Base-by-base conservation (phyloP, 2,113 vertebrate genomes). In the Hippotragus niger region DNA sequence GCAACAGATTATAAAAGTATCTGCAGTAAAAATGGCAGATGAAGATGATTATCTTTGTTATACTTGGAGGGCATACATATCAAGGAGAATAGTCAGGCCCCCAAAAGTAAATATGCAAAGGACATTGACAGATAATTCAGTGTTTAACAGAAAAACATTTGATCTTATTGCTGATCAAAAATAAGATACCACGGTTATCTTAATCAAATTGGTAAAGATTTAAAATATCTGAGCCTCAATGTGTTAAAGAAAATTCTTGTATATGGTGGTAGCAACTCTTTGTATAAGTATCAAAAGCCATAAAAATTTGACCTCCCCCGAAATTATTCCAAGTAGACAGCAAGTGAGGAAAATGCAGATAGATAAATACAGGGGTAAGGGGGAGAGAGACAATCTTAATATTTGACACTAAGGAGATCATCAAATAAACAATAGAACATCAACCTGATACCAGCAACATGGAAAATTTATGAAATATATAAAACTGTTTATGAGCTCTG, bases 141-240 rank as follows among this genome's bases (percentile, higher is more conserved):
- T 89, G 43, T 55, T 97, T 83, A 90, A 91, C 3, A 81, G 64
- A 93, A 93, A 97, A 88, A 58, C 36, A 58, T 19, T 19, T 85
- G 50, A 43, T 78, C 50, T 52, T 23, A 53, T 43, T 84, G 50
- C 27, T 71, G 53, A 74, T 29, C 64, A 91, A 71, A 11, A n/a
- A 14, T 58, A n/a, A 6, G 45, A 71, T 76, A 40, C 47, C 33
- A 86, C 4, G 16, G 40, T 52, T 40, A 74, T 12, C 36, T 45
- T 87, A 45, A 52, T 58, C n/a, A 53, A 90, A 76, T 2, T 29
- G 47, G 19, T 23, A 76, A 45, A 74, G 40, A 94, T 76, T 81
- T 64, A 62, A 95, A 90, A 88, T 83, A 60, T n/a, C 52, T 27
- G 23, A 95, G 23, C 15, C 21, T 95, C 16, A 10, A 27, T 17